Evolutionary conservation across 2,113 vertebrate genomes (phyloP).

Genomic region (Oncorhynchus keta): DNA sequence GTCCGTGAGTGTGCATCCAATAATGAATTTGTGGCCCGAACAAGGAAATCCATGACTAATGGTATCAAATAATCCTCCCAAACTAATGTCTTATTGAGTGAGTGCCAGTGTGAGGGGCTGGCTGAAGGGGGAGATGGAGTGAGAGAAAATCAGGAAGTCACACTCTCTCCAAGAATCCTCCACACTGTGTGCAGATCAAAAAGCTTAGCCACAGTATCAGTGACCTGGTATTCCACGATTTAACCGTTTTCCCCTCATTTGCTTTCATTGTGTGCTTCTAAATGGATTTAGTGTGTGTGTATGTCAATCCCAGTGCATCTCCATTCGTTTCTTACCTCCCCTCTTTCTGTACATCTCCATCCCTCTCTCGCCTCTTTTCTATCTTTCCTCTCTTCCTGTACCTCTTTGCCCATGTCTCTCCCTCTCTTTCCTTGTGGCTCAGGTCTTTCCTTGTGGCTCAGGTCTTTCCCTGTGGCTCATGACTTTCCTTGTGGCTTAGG

Average conservation of each 20-base stretch:
- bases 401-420: neutral
- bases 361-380: neutral
- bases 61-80: constrained; percentile 29
- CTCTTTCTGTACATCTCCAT: constrained; percentile 8
- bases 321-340: neutral
- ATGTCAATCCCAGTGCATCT: no score
- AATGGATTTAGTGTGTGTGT: constrained; percentile 17
- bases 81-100: constrained; percentile 9
- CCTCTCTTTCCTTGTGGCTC: neutral
- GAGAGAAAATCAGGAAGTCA: constrained; percentile 26
- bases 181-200: constrained; percentile 35
- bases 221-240: constrained; percentile 14
- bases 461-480: neutral
- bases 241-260: constrained; percentile 18
- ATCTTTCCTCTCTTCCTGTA: neutral
- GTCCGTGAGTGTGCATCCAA: constrained; percentile 1
- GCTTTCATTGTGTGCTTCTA: constrained; percentile 12
- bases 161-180: constrained; percentile 16
- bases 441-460: neutral
- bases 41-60: constrained; percentile 43
- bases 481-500: neutral
- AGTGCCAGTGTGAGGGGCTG: constrained; percentile 18
- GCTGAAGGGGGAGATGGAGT: constrained; percentile 31
- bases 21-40: neutral
- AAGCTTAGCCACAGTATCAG: constrained; percentile 25